phyloP scores from a whole-genome alignment of 2,797 vertebrate genomes.

The Eleutherodactylus coqui region DNA sequence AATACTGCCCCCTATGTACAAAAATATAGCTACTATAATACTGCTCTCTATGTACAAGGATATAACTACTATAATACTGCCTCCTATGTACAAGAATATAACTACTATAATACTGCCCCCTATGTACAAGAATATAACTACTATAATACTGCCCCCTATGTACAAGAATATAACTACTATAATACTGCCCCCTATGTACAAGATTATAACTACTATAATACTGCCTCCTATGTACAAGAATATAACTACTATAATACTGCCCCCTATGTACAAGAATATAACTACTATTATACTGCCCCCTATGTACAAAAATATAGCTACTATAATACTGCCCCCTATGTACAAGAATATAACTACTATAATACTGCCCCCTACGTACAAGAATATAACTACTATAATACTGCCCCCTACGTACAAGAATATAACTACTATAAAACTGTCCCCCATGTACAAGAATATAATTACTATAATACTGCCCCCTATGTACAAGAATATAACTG shows the following conservation, averaged over 20 bases:
- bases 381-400: slow-evolving; percentile 1
- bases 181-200: no score
- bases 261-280: no score
- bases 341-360: no score
- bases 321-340: no score
- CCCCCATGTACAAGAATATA: background rate
- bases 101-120: slow-evolving; percentile 9
- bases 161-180: background rate
- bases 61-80: background rate
- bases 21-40: background rate
- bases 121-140: background rate
- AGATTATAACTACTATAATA: no score
- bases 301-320: no score
- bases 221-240: no score
- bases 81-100: background rate
- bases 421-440: background rate
- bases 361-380: background rate
- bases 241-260: no score
- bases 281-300: no score
- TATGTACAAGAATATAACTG: background rate
- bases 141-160: slow-evolving; percentile 5
- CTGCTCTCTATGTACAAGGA: background rate
- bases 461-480: background rate
- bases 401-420: background rate
- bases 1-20: background rate